Conservation (phyloP, 1,140 invertebrate genomes). For the Drosophila willistoni region DNA sequence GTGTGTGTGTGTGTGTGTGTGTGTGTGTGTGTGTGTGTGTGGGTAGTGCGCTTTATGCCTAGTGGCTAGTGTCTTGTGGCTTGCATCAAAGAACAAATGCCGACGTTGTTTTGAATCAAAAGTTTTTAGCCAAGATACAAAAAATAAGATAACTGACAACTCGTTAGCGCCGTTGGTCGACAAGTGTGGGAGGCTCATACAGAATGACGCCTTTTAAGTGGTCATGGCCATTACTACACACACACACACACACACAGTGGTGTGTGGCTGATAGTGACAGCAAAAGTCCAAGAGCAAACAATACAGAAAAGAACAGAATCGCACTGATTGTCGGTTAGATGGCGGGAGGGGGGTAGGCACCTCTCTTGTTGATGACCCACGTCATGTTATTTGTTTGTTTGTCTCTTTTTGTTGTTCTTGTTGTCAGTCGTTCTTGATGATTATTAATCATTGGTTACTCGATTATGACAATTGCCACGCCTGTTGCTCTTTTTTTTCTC, state of each 20-base stretch:
- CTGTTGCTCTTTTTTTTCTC: slow-evolving; percentile 4
- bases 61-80: slow-evolving; percentile 2
- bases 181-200: slow-evolving; percentile 40
- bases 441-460: slow-evolving; percentile 2
- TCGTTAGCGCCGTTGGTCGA: slow-evolving; percentile 41
- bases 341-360: not conserved
- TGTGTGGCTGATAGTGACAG: slow-evolving; percentile 13
- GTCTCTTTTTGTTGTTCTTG: no score
- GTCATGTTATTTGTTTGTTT: not conserved
- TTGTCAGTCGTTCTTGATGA: not conserved
- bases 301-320: not conserved
- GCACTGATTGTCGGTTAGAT: not conserved
- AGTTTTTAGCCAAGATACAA: slow-evolving; percentile 54
- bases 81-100: slow-evolving; percentile 51
- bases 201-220: slow-evolving; percentile 46
- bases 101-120: slow-evolving; percentile 37
- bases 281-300: not conserved
- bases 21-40: slow-evolving; percentile 17
- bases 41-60: slow-evolving; percentile 20
- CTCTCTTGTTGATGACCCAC: not conserved
- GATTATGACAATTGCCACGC: slow-evolving; percentile 2
- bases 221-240: slow-evolving; percentile 49
- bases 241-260: slow-evolving; percentile 14
- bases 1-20: slow-evolving; percentile 14
- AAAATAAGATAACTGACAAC: slow-evolving; percentile 37